These are phyloP conservation scores for Prinia subflava DNA, from an alignment of 2,113 vertebrate species.

Conservation along the genomic window DNA sequence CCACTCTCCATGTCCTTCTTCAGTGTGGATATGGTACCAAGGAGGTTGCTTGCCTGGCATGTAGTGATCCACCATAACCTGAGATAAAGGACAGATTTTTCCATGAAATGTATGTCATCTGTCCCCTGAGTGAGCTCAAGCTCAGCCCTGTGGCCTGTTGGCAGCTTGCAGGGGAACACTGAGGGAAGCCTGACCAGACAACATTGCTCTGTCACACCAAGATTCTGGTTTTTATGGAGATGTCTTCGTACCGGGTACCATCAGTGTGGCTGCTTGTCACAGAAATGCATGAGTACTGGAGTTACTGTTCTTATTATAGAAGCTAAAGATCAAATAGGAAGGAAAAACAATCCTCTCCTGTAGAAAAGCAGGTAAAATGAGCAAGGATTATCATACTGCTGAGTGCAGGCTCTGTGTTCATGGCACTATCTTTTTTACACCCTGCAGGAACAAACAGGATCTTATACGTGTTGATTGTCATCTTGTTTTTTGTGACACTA, in stretches of 20 bases:
- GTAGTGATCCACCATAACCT: not conserved
- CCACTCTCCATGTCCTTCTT: not conserved
- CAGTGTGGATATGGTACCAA: not conserved
- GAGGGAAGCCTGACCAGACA: not conserved
- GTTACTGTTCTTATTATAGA: not conserved
- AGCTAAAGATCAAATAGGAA: not conserved
- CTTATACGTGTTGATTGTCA: conserved; percentile 60
- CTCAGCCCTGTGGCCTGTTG: not conserved
- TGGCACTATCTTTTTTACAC: not conserved
- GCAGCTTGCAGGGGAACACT: not conserved
- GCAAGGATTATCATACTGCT: not conserved
- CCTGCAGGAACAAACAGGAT: conserved; percentile 61
- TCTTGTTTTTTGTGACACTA: conserved; percentile 68
- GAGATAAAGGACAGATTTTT: not conserved
- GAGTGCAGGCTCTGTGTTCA: not conserved
- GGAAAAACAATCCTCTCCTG: not conserved
- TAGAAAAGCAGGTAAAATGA: not conserved
- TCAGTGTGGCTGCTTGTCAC: not conserved
- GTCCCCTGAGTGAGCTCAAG: not conserved
- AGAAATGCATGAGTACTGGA: not conserved
- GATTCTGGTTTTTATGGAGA: not conserved
- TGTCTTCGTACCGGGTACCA: not conserved
- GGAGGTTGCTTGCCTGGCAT: not conserved
- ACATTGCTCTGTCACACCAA: not conserved
- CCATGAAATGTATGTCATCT: not conserved